Evolutionary conservation across 2,888 invertebrate species (phyloP), one percentile per base, ranked within the genome.

Genomic region (Drosophila mettleri): DNA sequence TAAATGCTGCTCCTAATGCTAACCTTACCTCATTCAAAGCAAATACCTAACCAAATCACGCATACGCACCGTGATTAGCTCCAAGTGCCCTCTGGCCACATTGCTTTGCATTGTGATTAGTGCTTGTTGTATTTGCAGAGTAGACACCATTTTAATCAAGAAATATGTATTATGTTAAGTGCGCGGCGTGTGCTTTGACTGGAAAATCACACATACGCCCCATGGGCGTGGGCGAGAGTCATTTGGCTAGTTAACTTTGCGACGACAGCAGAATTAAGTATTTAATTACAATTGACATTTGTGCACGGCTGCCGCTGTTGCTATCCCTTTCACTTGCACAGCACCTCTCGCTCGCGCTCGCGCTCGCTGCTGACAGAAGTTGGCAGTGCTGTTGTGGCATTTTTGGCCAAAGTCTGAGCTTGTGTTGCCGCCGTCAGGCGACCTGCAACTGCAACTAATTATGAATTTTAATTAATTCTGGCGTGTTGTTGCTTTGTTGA

Each of bases 391-490:
- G 7, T 2, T 41, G 9, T 39, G 5, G 16, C 10, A 20, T 29
- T 49, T 54, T 36, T 49, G 27, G 33, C 41, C 31, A 39, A 61
- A n/a, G n/a, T n/a, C 69, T 78, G 67, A 76, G 66, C 72, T 55
- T 46, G 58, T 62, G 49, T 68, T 69, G 62, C 53, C 59, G 33
- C 14, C 53, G 18, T n/a, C n/a, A 3, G 27, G 52, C 38, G 41
- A 49, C 22, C 34, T 54, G 64, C 58, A 57, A 73, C 57, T 77
- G 69, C 52, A 85, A 63, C 78, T 78, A 81, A 80, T 80, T 85
- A 80, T 85, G 85, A 81, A 80, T 80, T 84, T 80, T 84, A 80
- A 80, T 80, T 84, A 80, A 78, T 69, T 80, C 64, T 75, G 68
- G 66, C 67, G 65, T 61, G 55, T 70, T 61, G 67, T 49, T 59